These are phyloP conservation scores for Scaeva pyrastri DNA, from an alignment of 2,888 invertebrate species.

Conservation along the genomic window DNA sequence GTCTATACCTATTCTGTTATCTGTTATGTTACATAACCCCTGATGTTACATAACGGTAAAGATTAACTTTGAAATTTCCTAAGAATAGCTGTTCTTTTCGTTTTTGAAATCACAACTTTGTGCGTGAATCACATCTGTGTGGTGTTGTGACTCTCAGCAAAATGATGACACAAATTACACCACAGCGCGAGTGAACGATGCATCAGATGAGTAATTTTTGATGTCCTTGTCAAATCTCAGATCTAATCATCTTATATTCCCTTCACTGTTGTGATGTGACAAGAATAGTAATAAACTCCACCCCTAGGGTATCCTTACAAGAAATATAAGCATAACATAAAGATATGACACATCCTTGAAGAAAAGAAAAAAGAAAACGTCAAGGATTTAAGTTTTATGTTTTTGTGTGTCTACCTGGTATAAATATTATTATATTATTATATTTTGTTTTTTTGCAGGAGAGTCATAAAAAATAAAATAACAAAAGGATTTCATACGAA, in stretches of 20 bases:
- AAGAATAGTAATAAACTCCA: conserved; percentile 27
- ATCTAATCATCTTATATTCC: conserved; percentile 45
- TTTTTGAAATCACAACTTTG: too few species aligned
- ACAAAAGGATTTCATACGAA: not conserved
- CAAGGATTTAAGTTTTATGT: not conserved
- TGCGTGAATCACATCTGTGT: too few species aligned
- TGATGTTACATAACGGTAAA: too few species aligned
- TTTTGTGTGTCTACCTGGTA: not conserved
- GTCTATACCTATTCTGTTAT: too few species aligned
- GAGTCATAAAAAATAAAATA: not conserved
- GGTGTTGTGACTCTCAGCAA: not conserved
- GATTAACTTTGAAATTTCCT: too few species aligned
- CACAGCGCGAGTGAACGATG: not conserved
- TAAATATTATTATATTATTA: too few species aligned
- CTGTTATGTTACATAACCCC: too few species aligned
- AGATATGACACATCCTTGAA: conserved; percentile 25
- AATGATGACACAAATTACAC: conserved; percentile 2
- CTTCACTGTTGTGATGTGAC: conserved; percentile 29
- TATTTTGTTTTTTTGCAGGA: too few species aligned
- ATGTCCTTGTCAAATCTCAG: conserved; percentile 43
- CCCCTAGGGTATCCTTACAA: not conserved
- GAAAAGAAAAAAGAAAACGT: not conserved
- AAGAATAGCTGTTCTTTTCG: too few species aligned
- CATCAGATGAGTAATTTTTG: conserved; percentile 5
- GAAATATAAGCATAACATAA: not conserved